Percentiles rank a stretch among this genome's conserved stretches.
Evolutionary conservation across 2,113 vertebrate species (phyloP).

Genomic region (Platysteira castanea): DNA sequence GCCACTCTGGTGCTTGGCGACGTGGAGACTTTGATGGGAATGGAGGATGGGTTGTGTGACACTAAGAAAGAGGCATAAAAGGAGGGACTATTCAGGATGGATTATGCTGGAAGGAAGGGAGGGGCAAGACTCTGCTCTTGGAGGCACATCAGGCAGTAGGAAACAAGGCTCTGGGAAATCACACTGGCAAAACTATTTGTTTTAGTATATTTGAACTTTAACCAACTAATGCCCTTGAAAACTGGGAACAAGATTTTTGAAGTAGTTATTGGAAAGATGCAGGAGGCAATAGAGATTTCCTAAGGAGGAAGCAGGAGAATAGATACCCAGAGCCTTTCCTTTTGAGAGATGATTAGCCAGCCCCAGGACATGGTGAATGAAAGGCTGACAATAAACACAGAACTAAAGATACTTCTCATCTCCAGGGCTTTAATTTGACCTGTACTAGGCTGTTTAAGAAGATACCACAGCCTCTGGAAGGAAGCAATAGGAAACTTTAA

Average conservation of each 20-base stretch:
- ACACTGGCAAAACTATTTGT: not conserved
- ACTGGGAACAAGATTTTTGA: not conserved
- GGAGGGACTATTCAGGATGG: not conserved
- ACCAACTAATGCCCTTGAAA: not conserved
- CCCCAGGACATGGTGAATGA: not conserved
- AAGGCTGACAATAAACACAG: not conserved
- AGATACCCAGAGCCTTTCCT: not conserved
- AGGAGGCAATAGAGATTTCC: not conserved
- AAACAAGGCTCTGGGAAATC: not conserved
- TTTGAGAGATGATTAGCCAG: not conserved
- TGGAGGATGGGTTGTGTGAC: not conserved
- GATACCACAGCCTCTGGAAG: not conserved
- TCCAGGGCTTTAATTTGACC: not conserved
- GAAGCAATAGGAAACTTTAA: not conserved
- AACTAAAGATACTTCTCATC: not conserved
- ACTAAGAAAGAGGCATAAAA: not conserved
- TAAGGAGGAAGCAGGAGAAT: not conserved
- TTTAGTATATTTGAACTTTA: not conserved
- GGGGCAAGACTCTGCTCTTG: not conserved
- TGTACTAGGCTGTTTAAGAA: not conserved
- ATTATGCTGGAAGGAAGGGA: not conserved
- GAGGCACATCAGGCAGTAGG: not conserved
- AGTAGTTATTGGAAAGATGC: not conserved
- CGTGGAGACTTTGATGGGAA: not conserved
- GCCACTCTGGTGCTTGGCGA: fast-evolving